These are phyloP conservation scores for Leptosomus discolor DNA, from an alignment of 2,113 vertebrate species.

Conservation along the genomic window DNA sequence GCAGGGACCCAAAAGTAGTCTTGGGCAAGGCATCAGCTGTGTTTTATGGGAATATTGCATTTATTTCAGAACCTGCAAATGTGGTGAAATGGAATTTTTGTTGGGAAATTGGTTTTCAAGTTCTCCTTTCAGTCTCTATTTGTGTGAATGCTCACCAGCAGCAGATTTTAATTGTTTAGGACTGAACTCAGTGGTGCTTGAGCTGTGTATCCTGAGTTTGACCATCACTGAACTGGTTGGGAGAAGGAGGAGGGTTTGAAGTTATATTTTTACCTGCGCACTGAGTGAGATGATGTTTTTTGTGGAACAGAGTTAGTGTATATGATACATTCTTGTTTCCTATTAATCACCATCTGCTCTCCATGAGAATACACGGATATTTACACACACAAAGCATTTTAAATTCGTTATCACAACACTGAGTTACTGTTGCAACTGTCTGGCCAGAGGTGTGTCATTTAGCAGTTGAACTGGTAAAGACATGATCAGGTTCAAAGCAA, in stretches of 20 bases:
- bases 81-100: not conserved
- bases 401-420: not conserved
- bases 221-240: not conserved
- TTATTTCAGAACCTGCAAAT: not conserved
- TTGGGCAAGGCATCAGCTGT: not conserved
- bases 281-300: not conserved
- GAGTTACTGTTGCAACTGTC: not conserved
- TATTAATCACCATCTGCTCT: not conserved
- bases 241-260: not conserved
- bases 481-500: not conserved
- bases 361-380: not conserved
- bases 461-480: not conserved
- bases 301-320: not conserved
- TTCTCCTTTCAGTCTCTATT: not conserved
- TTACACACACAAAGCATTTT: not conserved
- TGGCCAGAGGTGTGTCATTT: not conserved
- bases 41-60: not conserved
- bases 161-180: not conserved
- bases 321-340: not conserved
- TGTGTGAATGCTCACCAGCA: not conserved
- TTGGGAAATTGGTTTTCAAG: not conserved
- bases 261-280: not conserved
- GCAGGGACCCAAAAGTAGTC: not conserved
- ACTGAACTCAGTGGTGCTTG: not conserved
- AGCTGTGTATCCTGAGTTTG: not conserved